These are phyloP conservation scores for Dilophus febrilis DNA, from an alignment of 2,888 invertebrate species.

Conservation along the genomic window DNA sequence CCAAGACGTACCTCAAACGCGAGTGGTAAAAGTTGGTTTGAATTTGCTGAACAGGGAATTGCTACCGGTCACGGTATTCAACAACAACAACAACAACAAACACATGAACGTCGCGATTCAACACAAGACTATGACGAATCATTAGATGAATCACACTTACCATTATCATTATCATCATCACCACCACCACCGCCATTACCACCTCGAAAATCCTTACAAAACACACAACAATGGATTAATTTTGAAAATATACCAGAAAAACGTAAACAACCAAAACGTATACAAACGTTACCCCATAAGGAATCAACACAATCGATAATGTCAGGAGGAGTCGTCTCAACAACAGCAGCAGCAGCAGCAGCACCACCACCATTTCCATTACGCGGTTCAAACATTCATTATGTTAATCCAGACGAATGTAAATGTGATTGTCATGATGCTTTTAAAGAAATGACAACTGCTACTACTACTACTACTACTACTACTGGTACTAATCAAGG, in stretches of 20 bases:
- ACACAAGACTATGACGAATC: constrained; percentile 15
- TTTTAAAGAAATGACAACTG: constrained; percentile 24
- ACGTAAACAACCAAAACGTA: constrained; percentile 62
- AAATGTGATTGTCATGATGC: constrained; percentile 76
- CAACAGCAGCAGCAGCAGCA: too few relatives aligned
- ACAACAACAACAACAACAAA: too few relatives aligned
- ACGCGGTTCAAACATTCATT: constrained; percentile 34
- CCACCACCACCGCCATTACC: constrained; percentile 33
- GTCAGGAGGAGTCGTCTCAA: constrained; percentile 8
- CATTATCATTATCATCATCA: too few relatives aligned
- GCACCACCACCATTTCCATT: constrained; percentile 33
- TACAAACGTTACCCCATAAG: constrained; percentile 58
- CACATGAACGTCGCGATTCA: constrained; percentile 3
- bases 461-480: constrained; percentile 14
- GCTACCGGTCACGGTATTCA: constrained; percentile 1
- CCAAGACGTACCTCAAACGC: constrained; percentile 33
- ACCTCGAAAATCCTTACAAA: constrained; percentile 25
- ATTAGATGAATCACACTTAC: too few relatives aligned
- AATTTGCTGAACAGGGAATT: constrained; percentile 39
- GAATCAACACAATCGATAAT: too few relatives aligned
- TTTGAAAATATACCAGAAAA: constrained; percentile 75
- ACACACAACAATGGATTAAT: constrained; percentile 57
- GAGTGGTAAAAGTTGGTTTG: constrained; percentile 37
- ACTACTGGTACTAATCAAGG: constrained; percentile 22
- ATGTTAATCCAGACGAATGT: constrained; percentile 75